These are phyloP conservation scores for Anthopleura sola DNA, from an alignment of 64 coral and sea anemone species.

Conservation along the genomic window DNA sequence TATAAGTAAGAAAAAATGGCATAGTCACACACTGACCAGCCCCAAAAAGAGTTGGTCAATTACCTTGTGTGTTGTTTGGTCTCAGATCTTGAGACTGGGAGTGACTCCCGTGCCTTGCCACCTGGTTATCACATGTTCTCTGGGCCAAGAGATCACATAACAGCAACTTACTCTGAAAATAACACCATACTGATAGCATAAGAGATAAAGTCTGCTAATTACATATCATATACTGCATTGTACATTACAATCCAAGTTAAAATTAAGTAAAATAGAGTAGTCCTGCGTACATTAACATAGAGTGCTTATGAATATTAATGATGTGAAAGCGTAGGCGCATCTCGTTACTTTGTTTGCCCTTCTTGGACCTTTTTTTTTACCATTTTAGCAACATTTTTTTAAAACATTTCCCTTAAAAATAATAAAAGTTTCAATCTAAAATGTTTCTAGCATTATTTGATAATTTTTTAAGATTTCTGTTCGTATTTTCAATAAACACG, in stretches of 20 bases:
- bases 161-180: constrained; percentile 13
- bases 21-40: constrained; percentile 7
- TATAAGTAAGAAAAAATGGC: background rate
- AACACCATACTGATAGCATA: background rate
- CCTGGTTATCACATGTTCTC: background rate
- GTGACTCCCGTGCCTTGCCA: background rate
- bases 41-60: constrained; percentile 2
- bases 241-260: background rate
- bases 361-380: background rate
- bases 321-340: background rate
- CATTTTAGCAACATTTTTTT: background rate
- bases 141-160: background rate
- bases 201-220: background rate
- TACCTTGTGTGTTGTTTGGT: constrained; percentile 10
- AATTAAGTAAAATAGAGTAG: background rate
- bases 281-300: background rate
- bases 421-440: background rate
- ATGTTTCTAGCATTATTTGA: background rate
- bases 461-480: background rate
- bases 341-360: background rate
- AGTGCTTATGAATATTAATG: background rate
- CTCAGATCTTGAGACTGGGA: constrained; percentile 12
- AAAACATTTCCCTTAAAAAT: background rate
- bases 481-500: background rate
- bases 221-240: background rate